Conservation (phyloP, 2,113 vertebrate species). For the Orthochromis indermauri region DNA sequence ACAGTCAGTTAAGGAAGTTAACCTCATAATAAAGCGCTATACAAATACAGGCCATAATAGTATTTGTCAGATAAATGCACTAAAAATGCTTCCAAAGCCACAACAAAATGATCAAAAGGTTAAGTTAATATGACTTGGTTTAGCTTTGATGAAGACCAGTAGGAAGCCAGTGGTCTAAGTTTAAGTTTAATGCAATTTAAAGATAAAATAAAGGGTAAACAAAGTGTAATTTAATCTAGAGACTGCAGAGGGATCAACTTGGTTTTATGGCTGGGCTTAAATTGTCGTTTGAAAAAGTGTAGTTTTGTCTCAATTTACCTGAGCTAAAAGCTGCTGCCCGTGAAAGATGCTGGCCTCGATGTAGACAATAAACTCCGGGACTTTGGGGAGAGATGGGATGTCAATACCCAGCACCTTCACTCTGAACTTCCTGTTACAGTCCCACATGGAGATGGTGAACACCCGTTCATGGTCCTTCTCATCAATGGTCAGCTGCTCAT, state of each 20-base stretch:
- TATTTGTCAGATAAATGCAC: not conserved
- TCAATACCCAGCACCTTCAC: slow-evolving; percentile 94
- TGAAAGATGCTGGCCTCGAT: slow-evolving; percentile 96
- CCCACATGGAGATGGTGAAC: slow-evolving; percentile 97
- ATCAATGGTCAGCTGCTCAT: slow-evolving; percentile 92
- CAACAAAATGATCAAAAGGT: not conserved
- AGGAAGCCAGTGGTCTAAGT: not conserved
- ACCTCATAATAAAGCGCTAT: not conserved
- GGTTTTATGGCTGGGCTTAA: not conserved
- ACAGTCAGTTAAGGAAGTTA: not conserved
- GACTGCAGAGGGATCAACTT: not conserved
- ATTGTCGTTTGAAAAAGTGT: not conserved
- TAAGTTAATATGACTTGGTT: not conserved
- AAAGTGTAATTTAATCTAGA: not conserved
- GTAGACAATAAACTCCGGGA: slow-evolving; percentile 84
- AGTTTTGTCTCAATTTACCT: slow-evolving; percentile 32
- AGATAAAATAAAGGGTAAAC: not conserved
- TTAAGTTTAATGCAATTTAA: not conserved
- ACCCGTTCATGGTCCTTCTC: slow-evolving; percentile 94
- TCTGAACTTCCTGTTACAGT: slow-evolving; percentile 91
- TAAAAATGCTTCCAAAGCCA: not conserved
- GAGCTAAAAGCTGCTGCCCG: slow-evolving; percentile 89
- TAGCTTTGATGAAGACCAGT: not conserved
- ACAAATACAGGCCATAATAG: not conserved
- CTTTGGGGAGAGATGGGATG: slow-evolving; percentile 85